phyloP scores from a whole-genome alignment of 2,797 vertebrate genomes.

The Bovichtus variegatus region DNA sequence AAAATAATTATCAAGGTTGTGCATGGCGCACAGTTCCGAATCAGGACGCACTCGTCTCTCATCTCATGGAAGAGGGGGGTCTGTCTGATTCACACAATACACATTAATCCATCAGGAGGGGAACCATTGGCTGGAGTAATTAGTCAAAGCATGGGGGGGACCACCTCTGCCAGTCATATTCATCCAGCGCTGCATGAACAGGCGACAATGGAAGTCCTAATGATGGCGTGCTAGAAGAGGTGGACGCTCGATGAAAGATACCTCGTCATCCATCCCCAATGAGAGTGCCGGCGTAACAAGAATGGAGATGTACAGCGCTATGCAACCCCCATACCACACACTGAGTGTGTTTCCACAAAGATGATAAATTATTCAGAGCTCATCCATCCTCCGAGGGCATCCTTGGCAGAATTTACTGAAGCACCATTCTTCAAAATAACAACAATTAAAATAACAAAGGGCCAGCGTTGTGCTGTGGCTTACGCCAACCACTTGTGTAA shows the following conservation, averaged over 20 bases:
- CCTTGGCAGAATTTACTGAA: conserved; percentile 89
- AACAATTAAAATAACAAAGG: conserved; percentile 92
- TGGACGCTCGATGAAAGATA: conserved; percentile 63
- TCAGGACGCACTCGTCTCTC: conserved; percentile 79
- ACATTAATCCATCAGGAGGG: conserved; percentile 92
- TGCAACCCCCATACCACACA: conserved; percentile 59
- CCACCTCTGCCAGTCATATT: conserved; percentile 90
- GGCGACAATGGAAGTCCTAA: conserved; percentile 71
- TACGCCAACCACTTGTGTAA: conserved; percentile 80
- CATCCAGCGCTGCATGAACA: conserved; percentile 68
- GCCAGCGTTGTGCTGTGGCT: conserved; percentile 60
- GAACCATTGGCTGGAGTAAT: conserved; percentile 91
- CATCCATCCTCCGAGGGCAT: conserved; percentile 85
- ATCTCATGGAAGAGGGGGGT: conserved; percentile 45
- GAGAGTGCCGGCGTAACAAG: conserved; percentile 60
- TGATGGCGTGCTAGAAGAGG: conserved; percentile 68
- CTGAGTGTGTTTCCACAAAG: conserved; percentile 90
- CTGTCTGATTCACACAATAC: conserved; percentile 87
- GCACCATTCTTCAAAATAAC: conserved; percentile 89
- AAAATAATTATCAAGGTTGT: conserved; percentile 98
- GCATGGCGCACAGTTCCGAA: conserved; percentile 87
- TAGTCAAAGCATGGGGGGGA: conserved; percentile 88
- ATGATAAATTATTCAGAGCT: conserved; percentile 95
- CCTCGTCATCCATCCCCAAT: conserved; percentile 78
- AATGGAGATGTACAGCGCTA: conserved; percentile 65